These are phyloP conservation scores for Odontocolon sp. DNA, from an alignment of 2,888 invertebrate species.

Conservation along the genomic window DNA sequence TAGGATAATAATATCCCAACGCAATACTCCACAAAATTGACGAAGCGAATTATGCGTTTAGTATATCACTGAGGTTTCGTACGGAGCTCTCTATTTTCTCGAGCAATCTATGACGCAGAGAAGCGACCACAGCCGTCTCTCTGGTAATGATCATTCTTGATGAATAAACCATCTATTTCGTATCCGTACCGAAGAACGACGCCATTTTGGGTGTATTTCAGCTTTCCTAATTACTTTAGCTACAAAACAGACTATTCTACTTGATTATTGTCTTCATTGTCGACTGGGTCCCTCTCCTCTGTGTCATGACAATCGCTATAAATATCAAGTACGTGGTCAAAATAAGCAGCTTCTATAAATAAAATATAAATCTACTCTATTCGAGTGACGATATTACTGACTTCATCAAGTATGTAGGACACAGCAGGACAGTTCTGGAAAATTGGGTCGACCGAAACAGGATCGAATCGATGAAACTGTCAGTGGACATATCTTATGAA, in stretches of 20 bases:
- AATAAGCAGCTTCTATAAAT: too few species aligned
- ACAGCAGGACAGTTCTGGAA: not conserved
- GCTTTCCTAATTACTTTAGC: not conserved
- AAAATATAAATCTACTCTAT: slow-evolving; percentile 5
- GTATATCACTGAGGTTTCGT: not conserved
- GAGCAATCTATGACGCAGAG: slow-evolving; percentile 25
- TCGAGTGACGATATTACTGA: not conserved
- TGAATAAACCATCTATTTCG: too few species aligned
- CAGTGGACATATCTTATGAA: slow-evolving; percentile 23
- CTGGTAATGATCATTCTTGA: too few species aligned
- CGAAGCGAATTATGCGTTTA: slow-evolving; percentile 27
- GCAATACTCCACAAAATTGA: slow-evolving; percentile 6
- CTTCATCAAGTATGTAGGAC: not conserved
- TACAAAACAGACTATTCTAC: not conserved
- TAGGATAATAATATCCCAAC: not conserved
- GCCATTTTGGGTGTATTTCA: too few species aligned
- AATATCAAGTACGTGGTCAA: too few species aligned
- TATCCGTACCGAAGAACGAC: too few species aligned
- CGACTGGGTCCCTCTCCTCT: not conserved
- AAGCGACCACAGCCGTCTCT: too few species aligned
- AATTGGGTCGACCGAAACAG: slow-evolving; percentile 47
- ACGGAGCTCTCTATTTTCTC: not conserved
- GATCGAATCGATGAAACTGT: slow-evolving; percentile 48
- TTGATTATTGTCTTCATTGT: not conserved
- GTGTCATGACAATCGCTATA: too few species aligned